phyloP scores from a whole-genome alignment of 1,140 invertebrate species.

The Anastatus disparis region DNA sequence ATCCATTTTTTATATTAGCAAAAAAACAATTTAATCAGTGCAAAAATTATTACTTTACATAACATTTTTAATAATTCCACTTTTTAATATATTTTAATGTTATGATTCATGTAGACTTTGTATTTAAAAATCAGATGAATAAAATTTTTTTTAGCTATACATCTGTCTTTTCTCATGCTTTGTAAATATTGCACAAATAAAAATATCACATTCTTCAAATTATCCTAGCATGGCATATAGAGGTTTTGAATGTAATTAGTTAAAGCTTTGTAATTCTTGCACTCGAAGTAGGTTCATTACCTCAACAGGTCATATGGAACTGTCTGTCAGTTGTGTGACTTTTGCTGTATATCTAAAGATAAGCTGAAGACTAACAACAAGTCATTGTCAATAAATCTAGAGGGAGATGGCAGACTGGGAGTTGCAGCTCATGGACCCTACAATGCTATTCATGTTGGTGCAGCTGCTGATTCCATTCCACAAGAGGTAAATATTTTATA shows the following conservation, averaged over 20 bases:
- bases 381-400: slow-evolving; percentile 71
- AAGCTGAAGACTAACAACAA: slow-evolving; percentile 55
- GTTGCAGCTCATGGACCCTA: slow-evolving; percentile 71
- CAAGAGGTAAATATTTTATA: slow-evolving; percentile 58
- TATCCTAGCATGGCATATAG: neutral
- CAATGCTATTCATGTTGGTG: slow-evolving; percentile 78
- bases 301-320: slow-evolving; percentile 12
- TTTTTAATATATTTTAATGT: too few relatives aligned
- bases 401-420: slow-evolving; percentile 76
- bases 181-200: too few relatives aligned
- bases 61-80: too few relatives aligned
- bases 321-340: slow-evolving; percentile 19
- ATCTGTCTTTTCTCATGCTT: too few relatives aligned
- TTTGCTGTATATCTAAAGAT: slow-evolving; percentile 45
- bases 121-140: too few relatives aligned
- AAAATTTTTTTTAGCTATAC: too few relatives aligned
- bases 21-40: too few relatives aligned
- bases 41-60: too few relatives aligned
- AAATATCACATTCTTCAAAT: too few relatives aligned
- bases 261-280: slow-evolving; percentile 2
- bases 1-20: too few relatives aligned
- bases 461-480: slow-evolving; percentile 69
- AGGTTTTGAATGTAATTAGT: neutral
- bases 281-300: slow-evolving; percentile 25
- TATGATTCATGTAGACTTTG: too few relatives aligned